Conservation (phyloP, 2,888 invertebrate genomes). For the Coremacera marginata region DNA sequence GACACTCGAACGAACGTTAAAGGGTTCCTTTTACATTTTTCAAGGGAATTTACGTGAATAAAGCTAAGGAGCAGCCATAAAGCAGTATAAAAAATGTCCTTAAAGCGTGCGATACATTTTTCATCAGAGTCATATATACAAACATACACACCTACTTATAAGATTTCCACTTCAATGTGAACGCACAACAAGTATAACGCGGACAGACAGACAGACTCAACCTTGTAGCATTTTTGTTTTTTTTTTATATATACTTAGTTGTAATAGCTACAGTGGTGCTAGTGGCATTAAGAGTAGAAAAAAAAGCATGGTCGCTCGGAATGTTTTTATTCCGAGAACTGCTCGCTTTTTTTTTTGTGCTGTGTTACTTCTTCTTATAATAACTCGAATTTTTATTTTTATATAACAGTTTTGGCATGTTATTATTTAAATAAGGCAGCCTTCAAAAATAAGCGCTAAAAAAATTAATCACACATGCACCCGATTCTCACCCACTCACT, state of each 20-base stretch:
- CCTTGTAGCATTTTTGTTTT: not conserved
- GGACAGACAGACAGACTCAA: not conserved
- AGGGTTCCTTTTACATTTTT: slow-evolving; percentile 1
- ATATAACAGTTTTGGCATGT: not conserved
- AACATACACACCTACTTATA: not conserved
- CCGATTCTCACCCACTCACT: too few relatives aligned
- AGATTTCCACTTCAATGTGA: not conserved
- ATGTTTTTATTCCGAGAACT: not conserved
- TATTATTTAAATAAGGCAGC: not conserved
- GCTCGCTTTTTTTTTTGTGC: not conserved
- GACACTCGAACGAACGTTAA: slow-evolving; percentile 5
- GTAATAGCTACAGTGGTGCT: not conserved
- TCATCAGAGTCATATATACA: not conserved
- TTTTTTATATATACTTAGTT: not conserved
- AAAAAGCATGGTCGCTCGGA: not conserved
- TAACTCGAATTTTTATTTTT: not conserved
- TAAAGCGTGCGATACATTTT: slow-evolving; percentile 11
- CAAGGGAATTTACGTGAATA: not conserved
- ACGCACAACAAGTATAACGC: not conserved
- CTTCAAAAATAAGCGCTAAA: slow-evolving; percentile 5
- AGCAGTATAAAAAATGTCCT: not conserved
- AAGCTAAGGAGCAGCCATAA: slow-evolving; percentile 1
- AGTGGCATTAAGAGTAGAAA: not conserved
- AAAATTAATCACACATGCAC: slow-evolving; percentile 9
- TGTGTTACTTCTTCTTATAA: not conserved